Evolutionary conservation across 2,888 invertebrate genomes (phyloP).

Genomic region (Epinotia ramella): DNA sequence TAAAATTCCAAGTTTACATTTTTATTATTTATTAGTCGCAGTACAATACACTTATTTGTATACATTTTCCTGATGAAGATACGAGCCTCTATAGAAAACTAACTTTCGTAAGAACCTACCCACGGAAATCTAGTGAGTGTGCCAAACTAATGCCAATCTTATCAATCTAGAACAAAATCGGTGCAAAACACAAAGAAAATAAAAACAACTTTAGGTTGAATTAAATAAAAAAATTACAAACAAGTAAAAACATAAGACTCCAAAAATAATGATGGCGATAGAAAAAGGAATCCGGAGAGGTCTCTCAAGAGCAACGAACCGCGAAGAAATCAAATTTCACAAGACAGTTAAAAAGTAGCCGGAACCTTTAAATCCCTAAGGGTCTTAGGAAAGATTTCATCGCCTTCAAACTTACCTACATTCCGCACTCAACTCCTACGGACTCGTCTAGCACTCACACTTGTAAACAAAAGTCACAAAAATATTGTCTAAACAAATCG

Average conservation of each 20-base stretch:
- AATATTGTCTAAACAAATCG: constrained; percentile 28
- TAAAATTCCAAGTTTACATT: too few relatives aligned
- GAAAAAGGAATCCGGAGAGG: constrained; percentile 16
- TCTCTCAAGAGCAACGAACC: constrained; percentile 36
- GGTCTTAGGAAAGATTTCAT: constrained; percentile 10
- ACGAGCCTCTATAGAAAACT: neutral
- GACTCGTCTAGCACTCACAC: constrained; percentile 17
- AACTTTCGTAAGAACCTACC: neutral
- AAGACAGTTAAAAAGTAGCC: constrained; percentile 42
- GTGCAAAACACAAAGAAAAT: neutral
- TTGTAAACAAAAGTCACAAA: neutral
- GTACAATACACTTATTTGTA: too few relatives aligned
- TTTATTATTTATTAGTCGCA: too few relatives aligned
- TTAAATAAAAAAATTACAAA: neutral
- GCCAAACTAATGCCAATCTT: neutral
- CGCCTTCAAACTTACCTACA: constrained; percentile 36
- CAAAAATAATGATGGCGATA: constrained; percentile 21
- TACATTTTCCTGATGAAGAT: neutral
- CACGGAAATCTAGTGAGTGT: neutral
- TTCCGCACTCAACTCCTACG: constrained; percentile 16
- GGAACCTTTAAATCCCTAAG: constrained; percentile 27
- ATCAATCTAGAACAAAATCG: neutral
- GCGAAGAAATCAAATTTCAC: constrained; percentile 42
- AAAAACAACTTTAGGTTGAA: neutral
- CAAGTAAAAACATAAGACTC: neutral